Evolutionary conservation across 2,888 invertebrate genomes (phyloP).

Genomic region (Caenorhabditis doughertyi): DNA sequence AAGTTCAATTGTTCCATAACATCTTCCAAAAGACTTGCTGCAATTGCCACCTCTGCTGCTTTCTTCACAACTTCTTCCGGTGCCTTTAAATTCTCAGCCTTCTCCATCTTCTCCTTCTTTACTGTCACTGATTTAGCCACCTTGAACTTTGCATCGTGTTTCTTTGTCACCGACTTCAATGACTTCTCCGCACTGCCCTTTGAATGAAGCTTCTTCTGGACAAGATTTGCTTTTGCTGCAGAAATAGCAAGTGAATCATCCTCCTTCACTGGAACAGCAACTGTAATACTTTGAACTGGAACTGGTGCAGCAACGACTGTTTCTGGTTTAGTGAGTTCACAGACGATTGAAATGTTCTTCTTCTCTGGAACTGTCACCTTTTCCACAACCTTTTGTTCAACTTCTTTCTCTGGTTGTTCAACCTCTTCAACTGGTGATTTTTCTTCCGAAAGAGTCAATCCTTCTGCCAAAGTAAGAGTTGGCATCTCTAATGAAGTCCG

Average conservation of each 20-base stretch:
- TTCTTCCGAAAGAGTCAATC: neutral
- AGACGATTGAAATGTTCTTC: constrained; percentile 20
- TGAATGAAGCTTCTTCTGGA: constrained; percentile 25
- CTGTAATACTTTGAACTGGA: neutral
- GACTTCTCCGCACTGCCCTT: constrained; percentile 21
- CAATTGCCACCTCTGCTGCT: neutral
- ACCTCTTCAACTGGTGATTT: neutral
- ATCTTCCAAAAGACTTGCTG: constrained; percentile 17
- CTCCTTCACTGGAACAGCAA: constrained; percentile 14
- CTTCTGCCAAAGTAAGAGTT: neutral
- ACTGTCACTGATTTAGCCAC: constrained; percentile 25
- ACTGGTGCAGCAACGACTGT: constrained; percentile 28
- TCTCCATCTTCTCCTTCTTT: constrained; percentile 23
- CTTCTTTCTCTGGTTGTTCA: neutral
- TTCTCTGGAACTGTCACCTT: neutral
- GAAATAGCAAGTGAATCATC: constrained; percentile 38
- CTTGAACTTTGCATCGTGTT: constrained; percentile 41
- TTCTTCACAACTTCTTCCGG: constrained; percentile 4
- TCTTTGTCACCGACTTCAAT: constrained; percentile 18
- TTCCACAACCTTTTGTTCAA: neutral
- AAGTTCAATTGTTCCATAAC: constrained; percentile 34
- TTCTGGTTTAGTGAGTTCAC: constrained; percentile 49
- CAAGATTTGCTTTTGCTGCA: constrained; percentile 8
- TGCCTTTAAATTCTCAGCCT: neutral
- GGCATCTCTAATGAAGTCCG: neutral